Evolutionary conservation across 2,113 vertebrate species (phyloP).

Genomic region (Xenopus tropicalis): UCB_Xtro_10.0 CM004445.2:77704001-77704500

Average conservation of each 20-base stretch:
- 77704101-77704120: too few species aligned
- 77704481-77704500: too few species aligned
- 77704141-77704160: too few species aligned
- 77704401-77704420: slow-evolving; percentile 96
- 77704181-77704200: slow-evolving; percentile 73
- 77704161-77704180: too few species aligned
- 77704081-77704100: too few species aligned
- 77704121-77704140: too few species aligned
- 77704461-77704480: not conserved
- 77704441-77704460: slow-evolving; percentile 75
- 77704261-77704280: slow-evolving; percentile 94
- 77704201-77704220: slow-evolving; percentile 93
- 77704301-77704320: slow-evolving; percentile 91
- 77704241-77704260: slow-evolving; percentile 86
- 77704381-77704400: slow-evolving; percentile 90
- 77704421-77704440: slow-evolving; percentile 96
- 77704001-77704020: too few species aligned
- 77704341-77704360: slow-evolving; percentile 93
- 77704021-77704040: too few species aligned
- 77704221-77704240: slow-evolving; percentile 91
- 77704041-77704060: too few species aligned
- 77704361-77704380: slow-evolving; percentile 91
- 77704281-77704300: slow-evolving; percentile 92
- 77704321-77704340: slow-evolving; percentile 95
- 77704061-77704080: too few species aligned